Evolutionary conservation across 2,888 invertebrate genomes (phyloP), one percentile per base, ranked within the genome.

Genomic region (Hypercompe scribonia): DNA sequence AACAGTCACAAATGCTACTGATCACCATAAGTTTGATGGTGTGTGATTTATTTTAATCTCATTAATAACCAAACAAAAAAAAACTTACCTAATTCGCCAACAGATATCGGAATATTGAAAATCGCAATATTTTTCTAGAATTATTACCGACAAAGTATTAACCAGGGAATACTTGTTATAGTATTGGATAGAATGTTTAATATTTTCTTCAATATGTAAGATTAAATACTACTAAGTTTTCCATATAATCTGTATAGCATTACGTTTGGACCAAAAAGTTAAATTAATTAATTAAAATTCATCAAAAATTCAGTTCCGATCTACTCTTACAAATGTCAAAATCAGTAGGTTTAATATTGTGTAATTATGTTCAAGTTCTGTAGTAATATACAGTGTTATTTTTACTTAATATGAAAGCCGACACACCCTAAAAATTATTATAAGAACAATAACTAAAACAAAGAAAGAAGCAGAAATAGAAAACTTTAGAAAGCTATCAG

Each of bases 111-210:
- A 31, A 31, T n/a, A 42, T 21, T 46, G 64, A 68, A 80, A 68
- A 11, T 46, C 68, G 50, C 68, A 73, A 70, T 83, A 83, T 83
- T 81, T 83, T 81, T 83, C 21, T 81, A 81, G 50, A 75, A 42
- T 50, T 73, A 75, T 50, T 24, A 67, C 58, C 61, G 66, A 64
- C 42, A 0, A 69, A 73, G 46, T 70, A 65, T 72, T 76, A 74
- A 36, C 28, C 54, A 68, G 42, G 54, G 46, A 81, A 68, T 74
- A 46, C 66, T 54, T 65, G 39, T 34, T 7, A 36, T 66, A 66
- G 33, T 5, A 21, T 11, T 24, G 42, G 2, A 33, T 66, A 66
- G 66, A 10, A 66, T 11, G 31, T 21, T 66, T 31, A 21, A 21
- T 24, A 66, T 13, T 31, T 61, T 31, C 58, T 61, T 61, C 0